phyloP scores from a whole-genome alignment of 1,140 invertebrate genomes.

The Atta colombica region DNA sequence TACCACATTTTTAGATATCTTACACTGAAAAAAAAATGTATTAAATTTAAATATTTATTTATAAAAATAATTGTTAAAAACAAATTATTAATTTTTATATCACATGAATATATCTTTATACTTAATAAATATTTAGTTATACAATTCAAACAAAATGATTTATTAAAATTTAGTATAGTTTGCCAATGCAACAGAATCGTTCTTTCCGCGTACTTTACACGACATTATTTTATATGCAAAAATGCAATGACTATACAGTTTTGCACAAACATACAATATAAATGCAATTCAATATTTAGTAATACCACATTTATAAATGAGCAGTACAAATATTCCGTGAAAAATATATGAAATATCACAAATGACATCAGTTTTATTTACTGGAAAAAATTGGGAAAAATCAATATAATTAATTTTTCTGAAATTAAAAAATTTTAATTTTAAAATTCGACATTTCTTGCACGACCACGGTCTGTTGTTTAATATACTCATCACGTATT shows the following conservation, averaged over 20 bases:
- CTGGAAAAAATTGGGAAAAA: too few species aligned
- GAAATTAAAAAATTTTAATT: neutral
- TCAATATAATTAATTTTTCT: neutral
- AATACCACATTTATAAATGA: neutral
- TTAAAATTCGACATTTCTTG: neutral
- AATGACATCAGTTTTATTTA: neutral
- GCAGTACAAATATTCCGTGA: neutral
- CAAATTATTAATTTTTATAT: too few species aligned
- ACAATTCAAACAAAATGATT: too few species aligned
- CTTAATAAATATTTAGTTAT: too few species aligned
- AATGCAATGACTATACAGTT: neutral
- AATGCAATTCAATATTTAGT: neutral
- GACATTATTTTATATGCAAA: neutral
- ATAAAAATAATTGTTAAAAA: too few species aligned
- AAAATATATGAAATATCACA: neutral
- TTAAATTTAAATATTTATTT: too few species aligned
- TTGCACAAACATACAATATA: neutral
- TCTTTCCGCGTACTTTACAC: too few species aligned
- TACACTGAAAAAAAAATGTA: too few species aligned
- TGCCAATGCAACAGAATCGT: too few species aligned
- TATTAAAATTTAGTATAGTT: too few species aligned
- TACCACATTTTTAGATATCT: too few species aligned
- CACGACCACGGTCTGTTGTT: neutral
- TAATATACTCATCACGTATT: constrained; percentile 14
- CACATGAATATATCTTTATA: too few species aligned